Conservation (phyloP, 2,888 invertebrate genomes). For the Hermaeophaga mercurialis region DNA sequence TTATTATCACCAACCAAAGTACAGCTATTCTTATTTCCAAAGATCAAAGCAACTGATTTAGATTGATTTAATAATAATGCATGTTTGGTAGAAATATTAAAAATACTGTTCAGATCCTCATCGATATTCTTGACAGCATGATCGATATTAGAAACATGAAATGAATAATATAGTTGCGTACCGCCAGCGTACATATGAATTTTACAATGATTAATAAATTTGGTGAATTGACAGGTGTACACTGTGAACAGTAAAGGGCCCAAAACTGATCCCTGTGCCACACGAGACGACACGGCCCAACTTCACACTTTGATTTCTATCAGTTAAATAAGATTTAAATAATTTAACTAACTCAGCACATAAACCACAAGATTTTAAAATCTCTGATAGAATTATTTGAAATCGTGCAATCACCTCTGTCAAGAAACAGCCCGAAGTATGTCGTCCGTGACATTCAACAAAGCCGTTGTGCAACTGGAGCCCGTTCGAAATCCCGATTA, state of each 20-base stretch:
- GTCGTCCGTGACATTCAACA: too few relatives aligned
- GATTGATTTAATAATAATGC: too few relatives aligned
- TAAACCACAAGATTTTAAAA: background rate
- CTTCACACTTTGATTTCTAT: background rate
- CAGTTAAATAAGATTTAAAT: constrained; percentile 1
- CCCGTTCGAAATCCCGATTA: background rate
- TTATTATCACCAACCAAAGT: too few relatives aligned
- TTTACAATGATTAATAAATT: background rate
- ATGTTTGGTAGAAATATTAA: too few relatives aligned
- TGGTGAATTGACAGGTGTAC: background rate
- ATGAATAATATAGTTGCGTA: background rate
- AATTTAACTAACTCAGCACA: background rate
- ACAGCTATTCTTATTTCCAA: too few relatives aligned
- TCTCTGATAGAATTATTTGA: background rate
- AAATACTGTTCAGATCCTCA: too few relatives aligned
- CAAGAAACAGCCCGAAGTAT: background rate
- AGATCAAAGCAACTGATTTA: too few relatives aligned
- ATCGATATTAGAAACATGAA: background rate
- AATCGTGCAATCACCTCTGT: background rate
- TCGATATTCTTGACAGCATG: background rate
- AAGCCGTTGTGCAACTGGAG: too few relatives aligned
- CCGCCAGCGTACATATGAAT: background rate
- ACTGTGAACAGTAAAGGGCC: background rate
- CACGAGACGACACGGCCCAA: background rate
- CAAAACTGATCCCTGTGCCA: background rate